A percentile compares a stretch with the other conserved stretches of the same genome.
phyloP scores from a whole-genome alignment of 2,888 invertebrate species.

The Chaetoderma sp. region DNA sequence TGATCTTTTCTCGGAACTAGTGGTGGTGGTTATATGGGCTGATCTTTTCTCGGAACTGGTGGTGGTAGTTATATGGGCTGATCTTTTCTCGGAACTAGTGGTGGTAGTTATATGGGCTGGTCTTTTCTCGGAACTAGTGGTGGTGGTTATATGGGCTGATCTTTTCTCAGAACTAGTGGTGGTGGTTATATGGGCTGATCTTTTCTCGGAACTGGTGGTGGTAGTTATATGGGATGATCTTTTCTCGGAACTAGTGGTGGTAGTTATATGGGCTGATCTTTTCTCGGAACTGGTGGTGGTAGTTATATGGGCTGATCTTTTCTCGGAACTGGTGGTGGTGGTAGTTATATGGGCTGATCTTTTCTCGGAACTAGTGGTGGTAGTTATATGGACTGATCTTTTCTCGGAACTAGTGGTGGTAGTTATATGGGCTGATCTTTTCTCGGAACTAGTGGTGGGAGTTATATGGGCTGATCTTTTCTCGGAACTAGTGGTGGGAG shows the following conservation, averaged over 20 bases:
- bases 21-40: too few relatives aligned
- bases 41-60: too few relatives aligned
- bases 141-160: background rate
- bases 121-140: background rate
- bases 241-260: background rate
- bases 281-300: background rate
- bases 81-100: background rate
- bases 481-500: too few relatives aligned
- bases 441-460: too few relatives aligned
- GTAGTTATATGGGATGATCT: background rate
- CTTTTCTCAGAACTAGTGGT: background rate
- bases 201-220: background rate
- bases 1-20: too few relatives aligned
- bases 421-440: too few relatives aligned
- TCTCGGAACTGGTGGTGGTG: background rate
- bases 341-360: background rate
- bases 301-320: background rate
- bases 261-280: background rate
- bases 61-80: background rate
- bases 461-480: too few relatives aligned
- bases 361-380: too few relatives aligned
- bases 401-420: too few relatives aligned
- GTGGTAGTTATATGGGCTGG: background rate
- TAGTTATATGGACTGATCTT: too few relatives aligned
- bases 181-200: background rate